Base-by-base conservation (phyloP, 2,888 invertebrate species). In the Pseudococcus viburni region DNA sequence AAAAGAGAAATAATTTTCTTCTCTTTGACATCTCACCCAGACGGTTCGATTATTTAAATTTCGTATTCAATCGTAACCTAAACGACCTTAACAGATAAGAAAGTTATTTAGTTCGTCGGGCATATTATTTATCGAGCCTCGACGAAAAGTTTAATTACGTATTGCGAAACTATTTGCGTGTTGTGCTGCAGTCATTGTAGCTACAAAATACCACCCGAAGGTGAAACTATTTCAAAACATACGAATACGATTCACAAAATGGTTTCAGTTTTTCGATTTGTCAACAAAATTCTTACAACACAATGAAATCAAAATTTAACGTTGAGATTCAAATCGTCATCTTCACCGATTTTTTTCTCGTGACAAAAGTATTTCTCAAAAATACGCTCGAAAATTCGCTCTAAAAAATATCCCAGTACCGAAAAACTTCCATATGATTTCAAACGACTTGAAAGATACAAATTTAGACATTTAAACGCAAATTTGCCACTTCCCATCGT, bases 141-240 rank as follows among this genome's bases (percentile, higher is more conserved):
- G 17, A 8, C 7, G 73, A 73, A 73, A 73, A 73, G 73, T 73
- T 73, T 73, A 73, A 73, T 73, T 73, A n/a, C n/a, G n/a, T n/a
- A 73, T 39, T 33, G 9, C 64, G 12, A 22, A 64, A 64, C 64
- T 22, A 64, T 22, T 64, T 19, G 64, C 64, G 64, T 59, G 59
- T 8, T 26, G 26, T 9, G 42, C 12, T 51, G 11, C 11, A 51
- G 12, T 12, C 48, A 51, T 51, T 12, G 48, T 51, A 15, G 11
- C 0, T 5, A 42, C 11, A 0, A 51, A 15, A 51, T 51, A 51
- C 15, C 12, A 51, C 11, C 48, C 48, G 1, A 1, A 51, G 12
- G 48, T 51, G 48, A 51, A 51, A 51, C 15, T 51, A 0, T 51
- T 51, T 12, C 0, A 12, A 4, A 51, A 51, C 1, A 15, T 42